Evolutionary conservation across 2,113 vertebrate genomes (phyloP).

Genomic region (Pseudorhombus dupliciocellatus): DNA sequence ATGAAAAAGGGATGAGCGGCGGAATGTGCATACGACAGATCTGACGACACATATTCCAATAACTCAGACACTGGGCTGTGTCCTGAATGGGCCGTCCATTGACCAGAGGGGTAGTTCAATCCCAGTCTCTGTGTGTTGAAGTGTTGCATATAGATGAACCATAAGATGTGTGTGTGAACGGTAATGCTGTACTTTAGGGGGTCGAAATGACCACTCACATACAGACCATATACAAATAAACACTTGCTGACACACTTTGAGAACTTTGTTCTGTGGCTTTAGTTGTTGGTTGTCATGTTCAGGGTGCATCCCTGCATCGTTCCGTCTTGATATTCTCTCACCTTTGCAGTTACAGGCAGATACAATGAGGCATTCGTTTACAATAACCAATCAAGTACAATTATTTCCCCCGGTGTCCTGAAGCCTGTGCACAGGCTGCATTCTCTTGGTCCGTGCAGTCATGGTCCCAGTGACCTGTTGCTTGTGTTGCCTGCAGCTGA

Average conservation of each 20-base stretch:
- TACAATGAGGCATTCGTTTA: slow-evolving; percentile 1
- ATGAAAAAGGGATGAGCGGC: background rate
- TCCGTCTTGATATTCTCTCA: background rate
- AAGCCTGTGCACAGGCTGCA: background rate
- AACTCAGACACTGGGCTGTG: no score
- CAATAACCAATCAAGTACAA: background rate
- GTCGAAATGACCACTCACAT: no score
- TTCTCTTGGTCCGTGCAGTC: background rate
- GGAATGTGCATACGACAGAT: background rate
- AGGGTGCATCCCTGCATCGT: background rate
- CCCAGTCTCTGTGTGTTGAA: no score
- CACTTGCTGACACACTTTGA: background rate
- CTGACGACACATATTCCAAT: background rate
- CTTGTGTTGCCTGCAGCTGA: slow-evolving; percentile 17
- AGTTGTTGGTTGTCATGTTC: background rate
- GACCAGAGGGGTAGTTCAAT: no score
- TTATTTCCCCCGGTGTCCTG: background rate
- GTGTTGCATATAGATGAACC: no score
- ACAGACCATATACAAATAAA: background rate
- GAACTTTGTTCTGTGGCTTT: background rate
- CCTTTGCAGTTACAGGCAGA: background rate
- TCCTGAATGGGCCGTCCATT: no score
- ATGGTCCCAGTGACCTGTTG: slow-evolving; percentile 29
- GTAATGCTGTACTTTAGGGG: no score
- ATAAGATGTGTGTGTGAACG: no score